These are phyloP conservation scores for Temnothorax curvispinosus DNA, from an alignment of 1,140 invertebrate species.

Conservation along the genomic window DNA sequence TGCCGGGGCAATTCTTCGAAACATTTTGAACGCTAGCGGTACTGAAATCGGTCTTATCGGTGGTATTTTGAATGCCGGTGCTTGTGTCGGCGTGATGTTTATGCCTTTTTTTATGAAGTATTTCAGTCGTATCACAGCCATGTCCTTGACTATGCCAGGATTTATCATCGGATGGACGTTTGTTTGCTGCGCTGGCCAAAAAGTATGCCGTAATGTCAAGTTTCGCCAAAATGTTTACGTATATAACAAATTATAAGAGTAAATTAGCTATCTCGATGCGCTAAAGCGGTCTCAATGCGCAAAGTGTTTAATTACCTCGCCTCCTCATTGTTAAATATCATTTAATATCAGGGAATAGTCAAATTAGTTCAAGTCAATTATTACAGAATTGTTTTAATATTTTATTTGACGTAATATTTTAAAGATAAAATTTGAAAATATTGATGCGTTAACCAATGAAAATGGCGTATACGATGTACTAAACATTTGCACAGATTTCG, in stretches of 20 bases:
- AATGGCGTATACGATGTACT: background rate
- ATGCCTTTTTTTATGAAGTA: constrained; percentile 58
- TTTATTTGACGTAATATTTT: background rate
- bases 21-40: constrained; percentile 63
- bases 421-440: background rate
- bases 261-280: background rate
- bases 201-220: constrained; percentile 59
- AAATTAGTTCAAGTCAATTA: background rate
- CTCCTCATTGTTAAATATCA: background rate
- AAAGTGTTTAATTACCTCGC: background rate
- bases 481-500: constrained; percentile 61
- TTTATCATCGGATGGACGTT: constrained; percentile 71
- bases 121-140: constrained; percentile 34
- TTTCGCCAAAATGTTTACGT: background rate
- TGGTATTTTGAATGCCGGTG: constrained; percentile 67
- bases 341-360: background rate
- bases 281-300: background rate
- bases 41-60: constrained; percentile 71
- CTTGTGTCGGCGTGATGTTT: constrained; percentile 66
- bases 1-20: constrained; percentile 62
- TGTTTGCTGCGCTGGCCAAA: constrained; percentile 70
- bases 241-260: background rate
- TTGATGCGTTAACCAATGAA: background rate
- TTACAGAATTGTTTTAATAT: background rate
- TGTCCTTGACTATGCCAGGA: constrained; percentile 63